phyloP scores from a whole-genome alignment of 2,113 vertebrate species.

The Vanacampus margaritifer region DNA sequence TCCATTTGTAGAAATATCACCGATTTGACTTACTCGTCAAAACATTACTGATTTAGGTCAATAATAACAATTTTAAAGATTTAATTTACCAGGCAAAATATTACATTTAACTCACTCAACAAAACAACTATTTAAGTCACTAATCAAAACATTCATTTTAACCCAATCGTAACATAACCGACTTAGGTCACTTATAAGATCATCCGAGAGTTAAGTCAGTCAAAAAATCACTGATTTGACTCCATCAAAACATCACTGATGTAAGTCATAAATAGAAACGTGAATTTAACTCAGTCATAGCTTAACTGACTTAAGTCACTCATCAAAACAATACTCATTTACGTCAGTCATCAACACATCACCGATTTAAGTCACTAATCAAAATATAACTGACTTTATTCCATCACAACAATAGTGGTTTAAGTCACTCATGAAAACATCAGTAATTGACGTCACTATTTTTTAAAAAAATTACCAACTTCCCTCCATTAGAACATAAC shows the following conservation, averaged over 20 bases:
- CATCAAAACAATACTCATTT: neutral
- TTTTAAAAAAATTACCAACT: neutral
- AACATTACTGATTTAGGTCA: too few relatives aligned
- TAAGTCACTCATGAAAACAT: neutral
- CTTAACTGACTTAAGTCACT: neutral
- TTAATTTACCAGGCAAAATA: too few relatives aligned
- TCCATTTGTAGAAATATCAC: too few relatives aligned
- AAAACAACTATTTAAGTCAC: neutral
- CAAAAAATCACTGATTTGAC: too few relatives aligned
- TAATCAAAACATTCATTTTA: neutral
- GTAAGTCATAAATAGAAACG: neutral
- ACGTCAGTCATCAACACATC: constrained; percentile 13
- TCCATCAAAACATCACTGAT: neutral
- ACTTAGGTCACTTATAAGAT: neutral
- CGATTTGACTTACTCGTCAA: too few relatives aligned
- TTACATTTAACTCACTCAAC: neutral
- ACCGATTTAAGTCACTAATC: neutral
- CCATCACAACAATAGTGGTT: neutral
- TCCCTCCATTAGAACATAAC: neutral
- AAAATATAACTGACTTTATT: neutral
- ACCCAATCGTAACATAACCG: neutral
- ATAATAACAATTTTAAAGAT: too few relatives aligned
- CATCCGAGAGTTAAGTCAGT: too few relatives aligned
- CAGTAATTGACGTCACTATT: neutral
- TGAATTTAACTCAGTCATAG: neutral